Evolutionary conservation across 1,140 invertebrate species (phyloP).

Genomic region (Philopotamus ludificatus): DNA sequence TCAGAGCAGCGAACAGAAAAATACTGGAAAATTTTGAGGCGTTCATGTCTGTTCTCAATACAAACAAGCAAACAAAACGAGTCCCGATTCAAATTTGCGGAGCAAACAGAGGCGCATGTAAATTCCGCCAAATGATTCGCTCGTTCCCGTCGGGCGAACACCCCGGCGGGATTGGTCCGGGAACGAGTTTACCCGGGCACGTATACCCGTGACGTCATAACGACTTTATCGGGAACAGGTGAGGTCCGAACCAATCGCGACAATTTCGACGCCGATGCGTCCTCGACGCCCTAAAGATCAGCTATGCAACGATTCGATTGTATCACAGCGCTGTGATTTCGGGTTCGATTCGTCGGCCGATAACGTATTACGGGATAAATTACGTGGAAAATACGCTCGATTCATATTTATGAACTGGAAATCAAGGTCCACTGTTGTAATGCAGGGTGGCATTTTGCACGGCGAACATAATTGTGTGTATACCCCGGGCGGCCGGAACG

Average conservation of each 20-base stretch:
- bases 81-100: neutral
- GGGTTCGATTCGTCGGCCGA: too few relatives aligned
- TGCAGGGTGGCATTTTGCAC: neutral
- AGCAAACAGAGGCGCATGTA: slow-evolving; percentile 14
- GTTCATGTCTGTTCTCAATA: slow-evolving; percentile 5
- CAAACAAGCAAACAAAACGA: slow-evolving; percentile 2
- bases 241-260: neutral
- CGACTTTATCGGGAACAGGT: neutral
- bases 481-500: neutral
- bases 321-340: too few relatives aligned
- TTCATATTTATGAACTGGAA: too few relatives aligned
- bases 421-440: neutral
- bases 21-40: slow-evolving; percentile 1
- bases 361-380: too few relatives aligned
- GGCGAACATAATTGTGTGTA: neutral
- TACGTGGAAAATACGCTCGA: too few relatives aligned
- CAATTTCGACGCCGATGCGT: too few relatives aligned
- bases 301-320: too few relatives aligned
- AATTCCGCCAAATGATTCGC: slow-evolving; percentile 20
- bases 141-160: slow-evolving; percentile 1
- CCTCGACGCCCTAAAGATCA: too few relatives aligned
- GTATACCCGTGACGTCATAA: neutral
- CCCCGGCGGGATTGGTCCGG: neutral
- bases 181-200: too few relatives aligned
- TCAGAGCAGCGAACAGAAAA: neutral